Percentiles rank a stretch among this genome's conserved stretches.
These are phyloP conservation scores for Antigone vipio DNA, from an alignment of 2,113 vertebrate genomes.

Conservation along the genomic window DNA sequence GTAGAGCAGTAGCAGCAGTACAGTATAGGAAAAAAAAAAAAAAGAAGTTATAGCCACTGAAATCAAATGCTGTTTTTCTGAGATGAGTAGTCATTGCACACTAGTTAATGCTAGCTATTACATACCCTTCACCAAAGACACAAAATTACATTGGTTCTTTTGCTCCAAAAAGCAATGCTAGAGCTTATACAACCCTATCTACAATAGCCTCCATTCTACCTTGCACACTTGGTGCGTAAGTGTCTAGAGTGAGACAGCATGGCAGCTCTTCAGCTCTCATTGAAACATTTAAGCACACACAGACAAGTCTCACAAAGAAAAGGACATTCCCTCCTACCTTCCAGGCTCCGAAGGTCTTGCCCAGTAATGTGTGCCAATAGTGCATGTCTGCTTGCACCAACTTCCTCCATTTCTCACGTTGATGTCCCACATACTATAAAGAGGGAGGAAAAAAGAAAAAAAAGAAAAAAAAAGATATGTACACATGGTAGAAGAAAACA, in stretches of 20 bases:
- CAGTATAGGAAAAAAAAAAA: background rate
- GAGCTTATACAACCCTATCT: background rate
- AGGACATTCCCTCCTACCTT: slow-evolving; percentile 53
- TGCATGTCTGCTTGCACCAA: slow-evolving; percentile 63
- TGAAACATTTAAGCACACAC: background rate
- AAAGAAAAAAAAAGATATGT: fast-evolving
- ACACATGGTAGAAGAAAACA: background rate
- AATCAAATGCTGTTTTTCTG: background rate
- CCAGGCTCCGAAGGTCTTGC: slow-evolving; percentile 74
- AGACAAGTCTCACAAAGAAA: background rate
- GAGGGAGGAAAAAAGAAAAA: background rate
- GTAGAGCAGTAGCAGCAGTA: background rate
- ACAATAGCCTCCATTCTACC: background rate
- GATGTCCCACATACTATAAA: slow-evolving; percentile 48
- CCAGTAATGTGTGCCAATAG: slow-evolving; percentile 53
- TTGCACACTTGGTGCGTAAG: too few relatives aligned
- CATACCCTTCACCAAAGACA: background rate
- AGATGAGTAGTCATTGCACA: background rate
- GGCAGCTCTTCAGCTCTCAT: background rate
- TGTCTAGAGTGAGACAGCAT: background rate
- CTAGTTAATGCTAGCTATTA: background rate
- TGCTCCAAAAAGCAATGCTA: background rate
- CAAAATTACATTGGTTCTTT: background rate
- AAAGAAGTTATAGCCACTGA: background rate
- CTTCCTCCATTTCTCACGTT: slow-evolving; percentile 66